Evolutionary conservation across 2,888 invertebrate species (phyloP).

Genomic region (Lycocerus yunnanus): DNA sequence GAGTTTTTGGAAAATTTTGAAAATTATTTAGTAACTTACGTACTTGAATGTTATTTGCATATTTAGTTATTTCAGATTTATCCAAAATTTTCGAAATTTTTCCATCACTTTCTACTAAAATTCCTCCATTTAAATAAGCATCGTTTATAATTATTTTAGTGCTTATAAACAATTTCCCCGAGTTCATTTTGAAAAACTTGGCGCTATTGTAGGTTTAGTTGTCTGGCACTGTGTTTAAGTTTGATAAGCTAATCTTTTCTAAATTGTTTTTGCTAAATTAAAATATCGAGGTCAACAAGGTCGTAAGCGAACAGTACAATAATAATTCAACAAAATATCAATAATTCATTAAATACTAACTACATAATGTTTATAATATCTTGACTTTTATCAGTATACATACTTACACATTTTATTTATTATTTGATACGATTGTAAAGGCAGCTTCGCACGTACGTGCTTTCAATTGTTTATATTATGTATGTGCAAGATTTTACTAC

Average conservation of each 20-base stretch:
- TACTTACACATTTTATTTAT: background rate
- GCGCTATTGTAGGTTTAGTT: background rate
- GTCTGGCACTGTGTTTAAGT: background rate
- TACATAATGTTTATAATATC: background rate
- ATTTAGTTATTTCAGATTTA: constrained; percentile 56
- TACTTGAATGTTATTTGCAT: background rate
- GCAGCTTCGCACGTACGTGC: background rate
- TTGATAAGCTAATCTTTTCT: background rate
- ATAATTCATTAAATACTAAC: background rate
- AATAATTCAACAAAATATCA: too few relatives aligned
- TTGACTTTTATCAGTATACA: background rate
- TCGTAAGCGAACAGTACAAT: background rate
- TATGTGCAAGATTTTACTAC: too few relatives aligned
- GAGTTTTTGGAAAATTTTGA: background rate
- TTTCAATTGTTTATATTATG: background rate
- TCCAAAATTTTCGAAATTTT: constrained; percentile 62
- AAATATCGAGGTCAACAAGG: background rate
- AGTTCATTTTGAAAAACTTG: constrained; percentile 6
- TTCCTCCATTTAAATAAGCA: constrained; percentile 62
- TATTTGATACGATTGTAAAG: background rate
- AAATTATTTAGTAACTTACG: background rate
- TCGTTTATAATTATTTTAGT: constrained; percentile 58
- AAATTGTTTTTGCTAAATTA: background rate
- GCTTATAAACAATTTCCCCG: constrained; percentile 56
- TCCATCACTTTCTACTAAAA: constrained; percentile 63